Conservation (phyloP, 2,113 vertebrate genomes). For the Neolamprologus sp. region DNA sequence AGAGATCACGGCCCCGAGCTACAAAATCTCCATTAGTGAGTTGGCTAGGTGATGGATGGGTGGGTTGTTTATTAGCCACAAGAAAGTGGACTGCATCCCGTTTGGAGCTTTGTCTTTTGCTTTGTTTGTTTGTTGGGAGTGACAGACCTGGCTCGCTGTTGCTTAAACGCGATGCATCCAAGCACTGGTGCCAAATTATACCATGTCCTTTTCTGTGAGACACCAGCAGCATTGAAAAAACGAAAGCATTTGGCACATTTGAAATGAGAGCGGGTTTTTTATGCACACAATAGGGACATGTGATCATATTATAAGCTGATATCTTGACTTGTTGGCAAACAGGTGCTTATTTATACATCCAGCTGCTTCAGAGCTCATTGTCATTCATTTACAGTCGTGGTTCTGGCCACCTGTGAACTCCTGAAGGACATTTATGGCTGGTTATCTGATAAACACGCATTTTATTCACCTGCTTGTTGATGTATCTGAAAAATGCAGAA, state of each 20-base stretch:
- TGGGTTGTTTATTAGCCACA: background rate
- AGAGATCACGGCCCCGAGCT: background rate
- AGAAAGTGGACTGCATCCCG: background rate
- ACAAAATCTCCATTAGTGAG: background rate
- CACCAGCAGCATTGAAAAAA: background rate
- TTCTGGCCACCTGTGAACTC: background rate
- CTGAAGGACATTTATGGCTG: background rate
- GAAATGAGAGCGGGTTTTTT: background rate
- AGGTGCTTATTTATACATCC: background rate
- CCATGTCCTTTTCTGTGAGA: background rate
- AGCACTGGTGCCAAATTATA: background rate
- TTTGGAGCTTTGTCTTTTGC: background rate
- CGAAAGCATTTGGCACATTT: background rate
- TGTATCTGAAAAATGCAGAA: background rate
- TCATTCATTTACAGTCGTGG: background rate
- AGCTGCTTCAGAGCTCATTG: background rate
- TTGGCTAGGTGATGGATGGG: background rate
- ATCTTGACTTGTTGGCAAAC: background rate
- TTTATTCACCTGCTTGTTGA: background rate
- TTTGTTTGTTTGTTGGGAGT: background rate
- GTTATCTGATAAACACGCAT: background rate
- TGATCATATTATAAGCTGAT: background rate
- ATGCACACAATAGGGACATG: background rate
- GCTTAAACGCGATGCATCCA: background rate
- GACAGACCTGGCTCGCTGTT: accelerated